Conservation (phyloP, 2,113 vertebrate genomes). For the Petaurus breviceps region DNA sequence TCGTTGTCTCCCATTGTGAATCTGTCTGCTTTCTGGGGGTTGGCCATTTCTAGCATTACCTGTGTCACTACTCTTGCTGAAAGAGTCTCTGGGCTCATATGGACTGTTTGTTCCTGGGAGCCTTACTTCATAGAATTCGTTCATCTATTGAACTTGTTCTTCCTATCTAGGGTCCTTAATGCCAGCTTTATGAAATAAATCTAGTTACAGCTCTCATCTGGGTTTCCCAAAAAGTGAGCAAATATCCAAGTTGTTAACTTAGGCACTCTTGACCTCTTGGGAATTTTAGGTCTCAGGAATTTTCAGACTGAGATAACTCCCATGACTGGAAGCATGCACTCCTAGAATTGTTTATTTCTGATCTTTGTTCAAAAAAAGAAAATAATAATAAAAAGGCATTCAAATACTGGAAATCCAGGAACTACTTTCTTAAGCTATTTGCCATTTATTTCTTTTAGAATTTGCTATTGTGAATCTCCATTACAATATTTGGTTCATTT, state of each 20-base stretch:
- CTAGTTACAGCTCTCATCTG: neutral
- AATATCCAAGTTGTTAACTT: neutral
- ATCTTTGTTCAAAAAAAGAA: neutral
- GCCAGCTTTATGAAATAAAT: neutral
- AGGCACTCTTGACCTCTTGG: neutral
- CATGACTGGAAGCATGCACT: neutral
- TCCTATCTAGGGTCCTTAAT: neutral
- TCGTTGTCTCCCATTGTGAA: neutral
- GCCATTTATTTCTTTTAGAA: neutral
- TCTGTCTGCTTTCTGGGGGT: neutral
- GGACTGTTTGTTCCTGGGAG: neutral
- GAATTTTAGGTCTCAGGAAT: neutral
- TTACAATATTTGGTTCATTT: neutral
- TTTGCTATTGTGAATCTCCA: neutral
- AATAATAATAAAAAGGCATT: neutral
- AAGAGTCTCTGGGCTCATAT: neutral
- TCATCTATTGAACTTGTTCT: neutral
- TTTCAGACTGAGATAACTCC: neutral
- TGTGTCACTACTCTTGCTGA: neutral
- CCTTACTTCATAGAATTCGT: neutral
- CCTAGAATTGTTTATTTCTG: neutral
- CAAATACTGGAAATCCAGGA: neutral
- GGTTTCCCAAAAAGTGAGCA: neutral
- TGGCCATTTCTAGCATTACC: neutral
- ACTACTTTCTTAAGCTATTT: neutral